Evolutionary conservation across 2,888 invertebrate genomes (phyloP), one percentile per base, ranked within the genome.

Genomic region (Dryococelus australis): DNA sequence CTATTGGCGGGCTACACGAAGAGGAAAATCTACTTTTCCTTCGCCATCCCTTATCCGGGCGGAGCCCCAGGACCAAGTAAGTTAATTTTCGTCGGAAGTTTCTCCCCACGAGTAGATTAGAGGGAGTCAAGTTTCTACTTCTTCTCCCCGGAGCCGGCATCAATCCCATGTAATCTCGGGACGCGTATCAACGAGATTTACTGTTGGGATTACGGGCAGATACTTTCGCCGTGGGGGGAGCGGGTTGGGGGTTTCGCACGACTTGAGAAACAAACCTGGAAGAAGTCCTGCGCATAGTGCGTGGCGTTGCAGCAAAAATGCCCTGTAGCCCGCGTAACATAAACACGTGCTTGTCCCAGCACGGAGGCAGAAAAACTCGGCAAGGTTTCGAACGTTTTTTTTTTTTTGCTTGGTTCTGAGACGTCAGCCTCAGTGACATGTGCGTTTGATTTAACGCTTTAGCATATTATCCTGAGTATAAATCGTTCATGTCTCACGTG

Each of bases 21-120:
- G 65, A 65, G 65, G 65, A 20, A 65, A 24, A 65, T 65, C 65
- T 65, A 65, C 65, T 65, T 65, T 24, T 24, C 65, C 65, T 5
- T 65, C 24, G 20, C 65, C 65, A 65, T 65, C 16, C 65, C 65
- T 65, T 24, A 65, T 16, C 65, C 47, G 47, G n/a, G n/a, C n/a
- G 47, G 12, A 12, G 13, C 10, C 65, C 20, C 65, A 20, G 65
- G 65, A 24, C 65, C 13, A 24, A 65, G 65, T 65, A 24, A 24
- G 65, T 65, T 65, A 65, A 65, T 65, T 65, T 65, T 65, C 65
- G 65, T 24, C 65, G 65, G 65, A 16, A 65, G 65, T 65, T 65
- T 65, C 65, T 24, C 65, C 65, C n/a, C n/a, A n/a, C n/a, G 65
- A 6, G 65, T 65, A 65, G 65, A 65, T 65, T 65, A 65, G 65